Evolutionary conservation across 2,113 vertebrate genomes (phyloP), one percentile per base, ranked within the genome.

Genomic region (Naja naja): DNA sequence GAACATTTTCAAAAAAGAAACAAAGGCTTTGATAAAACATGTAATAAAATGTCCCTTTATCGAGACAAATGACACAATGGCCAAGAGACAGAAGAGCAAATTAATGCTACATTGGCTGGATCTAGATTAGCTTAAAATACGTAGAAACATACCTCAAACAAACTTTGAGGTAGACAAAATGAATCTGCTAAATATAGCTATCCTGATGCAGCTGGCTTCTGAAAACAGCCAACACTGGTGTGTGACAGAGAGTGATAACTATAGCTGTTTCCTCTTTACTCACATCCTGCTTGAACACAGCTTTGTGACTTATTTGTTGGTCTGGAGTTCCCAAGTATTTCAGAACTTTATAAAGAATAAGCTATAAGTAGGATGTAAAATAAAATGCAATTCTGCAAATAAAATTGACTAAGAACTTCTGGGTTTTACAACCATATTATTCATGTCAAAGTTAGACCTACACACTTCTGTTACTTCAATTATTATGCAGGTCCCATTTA

Each of bases 261-360:
- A 88, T 95, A 96, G 96, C 95, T 94, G 94, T 95, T 98, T 98
- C 97, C 98, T 97, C 94, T 97, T 93, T 97, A 97, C 94, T 98
- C 98, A 97, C 47, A 97, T 97, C 98, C 98, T 97, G 96, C 95
- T 91, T 94, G 2, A 88, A 91, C 93, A 94, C 45, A 94, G 91
- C 34, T 14, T 85, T 52, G 87, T 2, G 6, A 85, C 92, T 92
- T 94, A 91, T 53, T 55, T 87, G 81, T 64, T 88, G 91, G 94
- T 89, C 92, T 89, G n/a, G 93, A 95, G 94, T 74, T 27, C 93
- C 91, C 90, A 93, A 47, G 93, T 94, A 87, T 85, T 88, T 64
- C 85, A 25, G 89, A 88, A 90, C 96, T 87, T 95, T 94, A 85
- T 22, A 94, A 93, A 94, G 69, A 93, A 91, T 25, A 93, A 90